phyloP scores from a whole-genome alignment of 2,888 invertebrate species.

The Trissolcus brochymenae region DNA sequence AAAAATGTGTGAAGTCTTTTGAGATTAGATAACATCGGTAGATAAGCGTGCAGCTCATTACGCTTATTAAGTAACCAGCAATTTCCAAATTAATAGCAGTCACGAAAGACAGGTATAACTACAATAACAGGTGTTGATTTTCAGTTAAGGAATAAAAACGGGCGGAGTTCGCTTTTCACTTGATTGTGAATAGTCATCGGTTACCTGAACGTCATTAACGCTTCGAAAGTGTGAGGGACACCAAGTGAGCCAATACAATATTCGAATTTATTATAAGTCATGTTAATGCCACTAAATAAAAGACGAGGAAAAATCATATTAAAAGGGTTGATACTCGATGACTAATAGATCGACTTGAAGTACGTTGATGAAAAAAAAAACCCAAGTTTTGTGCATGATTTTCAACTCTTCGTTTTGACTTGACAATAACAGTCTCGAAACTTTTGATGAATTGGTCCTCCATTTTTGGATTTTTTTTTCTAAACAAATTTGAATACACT shows the following conservation, averaged over 20 bases:
- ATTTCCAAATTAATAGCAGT: conserved; percentile 72
- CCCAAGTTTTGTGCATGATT: not conserved
- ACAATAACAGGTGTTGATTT: conserved; percentile 59
- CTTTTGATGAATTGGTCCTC: too few relatives aligned
- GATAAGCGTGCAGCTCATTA: conserved; percentile 61
- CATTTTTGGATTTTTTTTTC: too few relatives aligned
- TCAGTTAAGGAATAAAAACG: conserved; percentile 46
- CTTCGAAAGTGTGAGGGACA: conserved; percentile 39
- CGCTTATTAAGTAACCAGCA: conserved; percentile 67
- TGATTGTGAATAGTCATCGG: conserved; percentile 52
- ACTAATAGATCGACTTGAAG: conserved; percentile 26
- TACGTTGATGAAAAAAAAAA: conserved; percentile 28
- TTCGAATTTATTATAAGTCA: conserved; percentile 33
- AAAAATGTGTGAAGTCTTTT: conserved; percentile 45
- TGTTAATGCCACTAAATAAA: conserved; percentile 20
- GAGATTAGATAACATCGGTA: conserved; percentile 61
- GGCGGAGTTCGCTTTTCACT: conserved; percentile 47
- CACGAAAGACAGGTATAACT: conserved; percentile 60
- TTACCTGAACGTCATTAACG: conserved; percentile 49
- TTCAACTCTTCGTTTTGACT: too few relatives aligned
- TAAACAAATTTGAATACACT: too few relatives aligned
- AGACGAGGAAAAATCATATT: conserved; percentile 20
- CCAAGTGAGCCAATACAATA: conserved; percentile 45
- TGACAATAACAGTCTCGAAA: too few relatives aligned
- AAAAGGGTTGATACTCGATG: conserved; percentile 10